Conservation (phyloP, 2,797 vertebrate species). For the Onychomys torridus region DNA sequence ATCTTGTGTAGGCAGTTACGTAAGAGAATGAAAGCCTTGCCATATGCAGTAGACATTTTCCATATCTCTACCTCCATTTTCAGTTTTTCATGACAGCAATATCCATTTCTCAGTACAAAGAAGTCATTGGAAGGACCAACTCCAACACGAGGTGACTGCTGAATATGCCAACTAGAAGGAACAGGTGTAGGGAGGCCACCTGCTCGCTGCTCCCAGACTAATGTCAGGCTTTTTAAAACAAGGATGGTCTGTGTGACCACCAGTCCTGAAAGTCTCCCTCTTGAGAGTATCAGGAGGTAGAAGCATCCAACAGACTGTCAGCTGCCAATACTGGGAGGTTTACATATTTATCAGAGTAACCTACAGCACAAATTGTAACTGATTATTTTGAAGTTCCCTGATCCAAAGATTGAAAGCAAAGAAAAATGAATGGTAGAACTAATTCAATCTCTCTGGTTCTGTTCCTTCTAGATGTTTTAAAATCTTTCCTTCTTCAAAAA, state of each 20-base stretch:
- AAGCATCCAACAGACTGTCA: conserved; percentile 39
- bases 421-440: background rate
- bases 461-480: background rate
- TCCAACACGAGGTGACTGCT: background rate
- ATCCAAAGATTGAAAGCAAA: background rate
- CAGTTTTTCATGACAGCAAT: no score
- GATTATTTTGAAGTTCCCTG: background rate
- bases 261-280: background rate
- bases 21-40: background rate
- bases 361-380: background rate
- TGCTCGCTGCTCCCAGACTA: conserved; percentile 73
- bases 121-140: background rate
- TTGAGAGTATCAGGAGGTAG: background rate
- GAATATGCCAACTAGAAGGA: background rate
- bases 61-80: background rate
- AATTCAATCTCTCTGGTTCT: background rate
- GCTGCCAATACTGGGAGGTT: background rate
- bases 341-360: conserved; percentile 60
- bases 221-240: conserved; percentile 10
- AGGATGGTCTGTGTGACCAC: background rate
- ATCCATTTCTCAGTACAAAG: background rate
- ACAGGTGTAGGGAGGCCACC: background rate
- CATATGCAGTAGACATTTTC: background rate
- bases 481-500: background rate
- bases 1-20: background rate